Conservation (phyloP, 2,888 invertebrate genomes). For the Tetramorium bicarinatum region DNA sequence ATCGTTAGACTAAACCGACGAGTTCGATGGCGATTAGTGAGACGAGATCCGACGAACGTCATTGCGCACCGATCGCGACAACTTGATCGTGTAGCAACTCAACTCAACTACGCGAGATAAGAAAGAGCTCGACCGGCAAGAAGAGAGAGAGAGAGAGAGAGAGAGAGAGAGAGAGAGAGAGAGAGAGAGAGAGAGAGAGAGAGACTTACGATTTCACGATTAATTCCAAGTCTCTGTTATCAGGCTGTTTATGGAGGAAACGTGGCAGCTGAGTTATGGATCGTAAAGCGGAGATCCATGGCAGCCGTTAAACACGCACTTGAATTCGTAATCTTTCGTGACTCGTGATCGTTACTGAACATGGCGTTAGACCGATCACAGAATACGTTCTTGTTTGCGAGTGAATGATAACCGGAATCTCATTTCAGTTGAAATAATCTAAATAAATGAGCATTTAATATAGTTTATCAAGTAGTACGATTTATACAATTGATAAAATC, state of each 20-base stretch:
- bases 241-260: conserved; percentile 29
- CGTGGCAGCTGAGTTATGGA: conserved; percentile 39
- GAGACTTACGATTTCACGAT: conserved; percentile 51
- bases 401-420: conserved; percentile 12
- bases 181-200: conserved; percentile 18
- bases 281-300: conserved; percentile 57
- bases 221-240: conserved; percentile 55
- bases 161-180: conserved; percentile 11
- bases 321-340: conserved; percentile 46
- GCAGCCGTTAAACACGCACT: conserved; percentile 42
- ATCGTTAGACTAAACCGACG: conserved; percentile 64
- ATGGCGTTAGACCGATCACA: not conserved
- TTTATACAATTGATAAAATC: conserved; percentile 14
- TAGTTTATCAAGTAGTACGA: not conserved
- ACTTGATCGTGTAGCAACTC: conserved; percentile 45
- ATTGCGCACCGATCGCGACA: conserved; percentile 68
- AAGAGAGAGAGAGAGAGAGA: conserved; percentile 10
- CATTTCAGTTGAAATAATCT: conserved; percentile 15
- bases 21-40: conserved; percentile 53
- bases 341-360: conserved; percentile 47
- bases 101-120: conserved; percentile 42
- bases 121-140: not conserved
- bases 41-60: conserved; percentile 63
- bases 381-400: not conserved
- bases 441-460: conserved; percentile 12